phyloP scores from a whole-genome alignment of 2,888 invertebrate genomes.

The Sinotaia quadrata region DNA sequence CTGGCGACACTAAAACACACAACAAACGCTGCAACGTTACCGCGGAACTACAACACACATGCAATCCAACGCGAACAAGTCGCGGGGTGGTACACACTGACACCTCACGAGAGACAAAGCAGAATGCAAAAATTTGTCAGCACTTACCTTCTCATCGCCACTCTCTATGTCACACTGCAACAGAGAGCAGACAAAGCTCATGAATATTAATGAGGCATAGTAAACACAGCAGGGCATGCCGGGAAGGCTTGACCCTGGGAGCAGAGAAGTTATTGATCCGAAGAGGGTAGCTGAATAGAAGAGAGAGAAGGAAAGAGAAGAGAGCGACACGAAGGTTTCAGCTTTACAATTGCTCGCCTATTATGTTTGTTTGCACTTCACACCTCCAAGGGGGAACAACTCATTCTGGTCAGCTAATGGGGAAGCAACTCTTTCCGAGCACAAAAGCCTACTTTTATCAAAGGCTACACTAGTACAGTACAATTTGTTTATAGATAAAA shows the following conservation, averaged over 20 bases:
- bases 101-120: not conserved
- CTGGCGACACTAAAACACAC: not conserved
- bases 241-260: conserved; percentile 31
- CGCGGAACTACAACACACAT: not conserved
- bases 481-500: no score
- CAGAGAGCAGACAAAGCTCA: conserved; percentile 33
- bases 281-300: not conserved
- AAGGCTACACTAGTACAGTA: no score
- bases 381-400: conserved; percentile 10
- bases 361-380: conserved; percentile 25
- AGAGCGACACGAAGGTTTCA: not conserved
- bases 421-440: conserved; percentile 1
- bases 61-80: not conserved
- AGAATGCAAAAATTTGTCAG: not conserved
- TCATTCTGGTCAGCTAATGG: no score
- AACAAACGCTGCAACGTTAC: not conserved
- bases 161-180: conserved; percentile 66
- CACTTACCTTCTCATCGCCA: conserved; percentile 62
- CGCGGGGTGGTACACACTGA: not conserved
- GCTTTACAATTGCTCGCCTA: conserved; percentile 16
- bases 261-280: conserved; percentile 27
- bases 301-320: not conserved
- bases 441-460: no score
- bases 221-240: conserved; percentile 28
- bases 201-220: conserved; percentile 27